phyloP scores from a whole-genome alignment of 1,140 invertebrate species.

The Saccostrea glomerata region DNA sequence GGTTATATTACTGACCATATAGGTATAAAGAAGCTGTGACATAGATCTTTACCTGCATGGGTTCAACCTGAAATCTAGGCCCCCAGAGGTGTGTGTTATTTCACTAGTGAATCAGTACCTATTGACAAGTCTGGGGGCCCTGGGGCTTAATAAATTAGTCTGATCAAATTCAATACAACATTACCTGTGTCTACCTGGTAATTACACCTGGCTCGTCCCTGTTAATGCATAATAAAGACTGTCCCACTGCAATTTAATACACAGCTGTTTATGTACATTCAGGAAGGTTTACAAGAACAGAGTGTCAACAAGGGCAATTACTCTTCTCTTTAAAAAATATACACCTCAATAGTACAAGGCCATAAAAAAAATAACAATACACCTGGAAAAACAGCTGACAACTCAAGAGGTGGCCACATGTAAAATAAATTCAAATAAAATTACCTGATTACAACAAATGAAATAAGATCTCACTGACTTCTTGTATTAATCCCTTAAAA shows the following conservation, averaged over 20 bases:
- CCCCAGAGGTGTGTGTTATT: slow-evolving; percentile 15
- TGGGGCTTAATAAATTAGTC: slow-evolving; percentile 4
- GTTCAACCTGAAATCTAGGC: not conserved
- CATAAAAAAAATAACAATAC: not conserved
- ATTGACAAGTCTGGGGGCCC: slow-evolving; percentile 8
- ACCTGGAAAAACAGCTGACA: slow-evolving; percentile 18
- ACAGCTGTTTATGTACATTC: slow-evolving; percentile 28
- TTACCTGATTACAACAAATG: slow-evolving; percentile 25
- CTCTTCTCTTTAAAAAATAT: not conserved
- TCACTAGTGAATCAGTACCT: slow-evolving; percentile 4
- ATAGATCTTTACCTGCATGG: not conserved
- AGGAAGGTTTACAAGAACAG: not conserved
- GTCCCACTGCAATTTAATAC: slow-evolving; percentile 28
- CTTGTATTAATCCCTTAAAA: not conserved
- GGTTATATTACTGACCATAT: not conserved
- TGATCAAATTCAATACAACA: slow-evolving; percentile 14
- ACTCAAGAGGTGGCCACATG: not conserved
- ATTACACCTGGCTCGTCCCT: slow-evolving; percentile 12
- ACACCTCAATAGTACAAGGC: not conserved
- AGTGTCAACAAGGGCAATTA: slow-evolving; percentile 30
- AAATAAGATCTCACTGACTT: slow-evolving; percentile 5
- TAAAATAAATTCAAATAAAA: slow-evolving; percentile 9
- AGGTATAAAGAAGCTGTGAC: not conserved
- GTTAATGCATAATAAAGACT: not conserved
- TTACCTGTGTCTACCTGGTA: slow-evolving; percentile 16